Base-by-base conservation (phyloP, 2,888 invertebrate species). In the Drosophila anomalata region DNA sequence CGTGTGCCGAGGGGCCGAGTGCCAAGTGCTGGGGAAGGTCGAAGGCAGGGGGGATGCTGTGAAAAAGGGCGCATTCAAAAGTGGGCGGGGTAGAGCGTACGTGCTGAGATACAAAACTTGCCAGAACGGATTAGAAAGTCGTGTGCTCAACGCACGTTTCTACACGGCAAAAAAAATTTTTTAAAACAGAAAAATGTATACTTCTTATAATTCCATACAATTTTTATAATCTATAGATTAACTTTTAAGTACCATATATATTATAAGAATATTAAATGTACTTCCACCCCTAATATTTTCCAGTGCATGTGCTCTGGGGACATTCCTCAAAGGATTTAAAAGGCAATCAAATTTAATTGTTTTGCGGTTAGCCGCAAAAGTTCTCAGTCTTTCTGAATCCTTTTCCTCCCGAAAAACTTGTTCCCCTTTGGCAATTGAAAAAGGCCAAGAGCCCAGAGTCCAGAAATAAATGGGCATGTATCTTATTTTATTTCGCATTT, bases 341-440 rank as follows among this genome's bases (percentile, higher is more conserved):
- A 68, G 73, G 79, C 84, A 84, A 84, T 87, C 78, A 87, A 84
- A 85, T 79, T 84, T 82, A 87, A 84, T 87, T 82, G 85, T 84
- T 82, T 75, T 80, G 75, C 62, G 74, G 79, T 67, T 77, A 39
- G 36, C 78, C 84, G 22, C 79, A 76, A 78, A 62, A 69, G 52
- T 75, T 77, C 58, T 57, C 51, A 42, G 61, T 12, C 65, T 62
- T 33, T 44, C 17, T 11, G 11, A 44, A n/a, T 36, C 36, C 12
- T 42, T 9, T 4, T 26, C 17, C 52, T 7, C 42, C 31, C 41
- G 6, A 31, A 17, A 7, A 22, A 17, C 3, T 26, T 26, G 11
- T 22, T 17, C 24, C 31, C 51, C 4, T 51, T 51, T 65, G 46
- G 54, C 39, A 63, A 24, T 53, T 54, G 14, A 61, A 57, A 48